These are phyloP conservation scores for Drosophila lowei DNA, from an alignment of 1,140 invertebrate genomes.

Conservation along the genomic window DNA sequence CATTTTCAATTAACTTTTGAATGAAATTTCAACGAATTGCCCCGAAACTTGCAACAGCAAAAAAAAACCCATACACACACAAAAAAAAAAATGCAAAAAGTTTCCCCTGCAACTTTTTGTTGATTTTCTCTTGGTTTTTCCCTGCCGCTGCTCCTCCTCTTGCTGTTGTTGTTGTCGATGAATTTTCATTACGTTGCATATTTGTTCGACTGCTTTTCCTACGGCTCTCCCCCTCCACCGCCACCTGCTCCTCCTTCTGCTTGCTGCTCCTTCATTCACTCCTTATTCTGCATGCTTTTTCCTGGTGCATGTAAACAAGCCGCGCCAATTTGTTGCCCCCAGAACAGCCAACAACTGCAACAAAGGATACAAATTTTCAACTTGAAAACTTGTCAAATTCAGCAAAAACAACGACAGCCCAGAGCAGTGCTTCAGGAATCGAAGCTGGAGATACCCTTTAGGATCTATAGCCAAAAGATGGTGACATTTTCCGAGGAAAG, in stretches of 20 bases:
- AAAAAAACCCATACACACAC: too few relatives aligned
- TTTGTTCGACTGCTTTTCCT: constrained; percentile 48
- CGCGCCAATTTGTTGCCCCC: constrained; percentile 65
- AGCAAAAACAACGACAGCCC: constrained; percentile 19
- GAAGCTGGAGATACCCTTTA: too few relatives aligned
- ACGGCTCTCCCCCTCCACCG: too few relatives aligned
- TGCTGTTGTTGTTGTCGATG: constrained; percentile 56
- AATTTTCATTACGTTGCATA: constrained; percentile 78
- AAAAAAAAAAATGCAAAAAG: constrained; percentile 61
- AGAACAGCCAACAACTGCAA: constrained; percentile 5
- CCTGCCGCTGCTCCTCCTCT: neutral
- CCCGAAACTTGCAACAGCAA: constrained; percentile 52
- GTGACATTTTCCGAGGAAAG: too few relatives aligned
- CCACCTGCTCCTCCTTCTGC: neutral
- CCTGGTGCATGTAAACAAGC: constrained; percentile 71
- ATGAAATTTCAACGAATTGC: constrained; percentile 66
- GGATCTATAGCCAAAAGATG: too few relatives aligned
- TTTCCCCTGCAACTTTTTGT: constrained; percentile 50
- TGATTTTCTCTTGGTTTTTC: constrained; percentile 10
- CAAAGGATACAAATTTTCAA: constrained; percentile 35
- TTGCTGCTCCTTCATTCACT: neutral
- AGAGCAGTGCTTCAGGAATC: neutral
- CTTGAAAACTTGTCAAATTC: constrained; percentile 55
- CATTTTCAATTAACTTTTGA: constrained; percentile 79
- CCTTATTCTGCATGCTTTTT: neutral